Evolutionary conservation across 2,113 vertebrate genomes (phyloP).

Genomic region (Pogona vitticeps): DNA sequence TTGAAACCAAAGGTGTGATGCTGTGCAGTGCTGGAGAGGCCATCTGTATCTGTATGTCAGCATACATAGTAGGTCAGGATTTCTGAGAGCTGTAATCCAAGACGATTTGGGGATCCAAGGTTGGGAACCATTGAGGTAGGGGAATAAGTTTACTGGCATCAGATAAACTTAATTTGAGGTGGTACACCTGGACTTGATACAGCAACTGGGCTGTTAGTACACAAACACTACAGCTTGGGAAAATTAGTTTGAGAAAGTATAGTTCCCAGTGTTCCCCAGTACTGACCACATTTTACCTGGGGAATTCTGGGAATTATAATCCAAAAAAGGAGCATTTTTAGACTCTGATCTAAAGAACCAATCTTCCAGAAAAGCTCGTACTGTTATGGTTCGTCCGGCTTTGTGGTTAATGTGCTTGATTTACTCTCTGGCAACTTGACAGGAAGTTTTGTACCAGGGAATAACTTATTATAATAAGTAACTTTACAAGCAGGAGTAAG

Average conservation of each 20-base stretch:
- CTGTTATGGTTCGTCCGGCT: constrained; percentile 5
- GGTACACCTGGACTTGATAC: neutral
- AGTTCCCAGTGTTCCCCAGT: no score
- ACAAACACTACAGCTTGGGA: neutral
- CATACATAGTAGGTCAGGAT: neutral
- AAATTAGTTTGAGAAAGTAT: no score
- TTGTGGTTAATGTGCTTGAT: neutral
- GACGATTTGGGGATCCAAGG: no score
- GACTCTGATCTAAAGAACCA: neutral
- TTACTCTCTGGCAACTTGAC: neutral
- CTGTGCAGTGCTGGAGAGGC: neutral
- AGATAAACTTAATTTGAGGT: neutral
- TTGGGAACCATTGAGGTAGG: neutral
- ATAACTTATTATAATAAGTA: constrained; percentile 39
- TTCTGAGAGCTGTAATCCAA: no score
- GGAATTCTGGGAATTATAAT: no score
- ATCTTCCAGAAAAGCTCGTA: neutral
- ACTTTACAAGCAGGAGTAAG: constrained; percentile 53
- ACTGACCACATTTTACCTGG: no score
- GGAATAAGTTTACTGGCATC: neutral
- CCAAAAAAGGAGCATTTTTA: no score
- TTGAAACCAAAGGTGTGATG: no score
- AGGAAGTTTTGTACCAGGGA: constrained; percentile 19
- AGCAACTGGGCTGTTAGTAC: neutral
- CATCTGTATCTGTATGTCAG: no score